Base-by-base conservation (phyloP, 2,888 invertebrate species). In the Neoaliturus tenellus region DNA sequence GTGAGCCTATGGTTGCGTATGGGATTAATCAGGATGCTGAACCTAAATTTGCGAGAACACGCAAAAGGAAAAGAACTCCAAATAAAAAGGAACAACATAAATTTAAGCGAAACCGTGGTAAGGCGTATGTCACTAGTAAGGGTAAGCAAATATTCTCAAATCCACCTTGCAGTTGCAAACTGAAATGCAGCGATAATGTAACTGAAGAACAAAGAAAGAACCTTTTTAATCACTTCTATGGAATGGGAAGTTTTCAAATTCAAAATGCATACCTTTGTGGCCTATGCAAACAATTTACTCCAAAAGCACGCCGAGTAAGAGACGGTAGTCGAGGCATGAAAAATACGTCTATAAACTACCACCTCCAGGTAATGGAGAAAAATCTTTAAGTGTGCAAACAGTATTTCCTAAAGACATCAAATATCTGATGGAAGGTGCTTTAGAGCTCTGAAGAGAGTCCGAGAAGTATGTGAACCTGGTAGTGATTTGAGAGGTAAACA, bases 211-310 rank as follows among this genome's bases (percentile, higher is more conserved):
- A 39, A 39, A 39, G 39, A 12, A 39, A 39, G 39, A 39, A 12
- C 12, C 39, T 39, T 6, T 39, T 39, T 12, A 6, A 39, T 6
- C 6, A 39, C 8, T 39, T 39, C 12, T 39, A 39, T 12, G 39
- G 12, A 8, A 39, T 39, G 39, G 39, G 8, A 6, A 39, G 39
- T 39, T 80, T 80, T 80, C 23, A 28, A 23, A 55, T 55, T 28
- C 80, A 80, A 80, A 80, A 80, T 31, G 80, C 80, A 51, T 80
- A 80, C 33, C 25, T 80, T 80, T 17, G 17, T 28, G 51, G 80
- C 10, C 41, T 80, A 17, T 80, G 80, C 41, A 10, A 80, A 31
- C 80, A 69, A 33, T 17, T 35, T 28, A 69, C 69, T 6, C 51
- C 80, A 23, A 80, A 51, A 51, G 33, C n/a, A 48, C 80, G 51